Conservation (phyloP, 2,888 invertebrate genomes). For the Campoplex capitator region DNA sequence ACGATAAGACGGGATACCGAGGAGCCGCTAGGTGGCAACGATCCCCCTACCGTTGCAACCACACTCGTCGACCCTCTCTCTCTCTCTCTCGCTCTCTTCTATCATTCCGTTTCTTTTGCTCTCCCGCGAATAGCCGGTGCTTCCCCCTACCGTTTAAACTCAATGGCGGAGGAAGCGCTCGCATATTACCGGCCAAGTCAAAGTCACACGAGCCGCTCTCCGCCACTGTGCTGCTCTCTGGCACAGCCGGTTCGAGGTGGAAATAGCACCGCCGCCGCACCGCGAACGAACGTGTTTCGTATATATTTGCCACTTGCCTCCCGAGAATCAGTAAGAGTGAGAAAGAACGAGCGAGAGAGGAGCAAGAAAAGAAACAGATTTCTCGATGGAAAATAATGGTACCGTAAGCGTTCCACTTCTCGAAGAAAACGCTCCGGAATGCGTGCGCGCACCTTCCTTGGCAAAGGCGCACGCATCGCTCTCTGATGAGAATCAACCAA, state of each 20-base stretch:
- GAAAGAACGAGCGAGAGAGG: neutral
- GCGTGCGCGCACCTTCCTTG: constrained; percentile 68
- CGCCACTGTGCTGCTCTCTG: constrained; percentile 59
- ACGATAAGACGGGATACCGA: constrained; percentile 77
- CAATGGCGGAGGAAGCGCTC: constrained; percentile 65
- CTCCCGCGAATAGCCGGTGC: constrained; percentile 27
- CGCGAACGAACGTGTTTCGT: constrained; percentile 33
- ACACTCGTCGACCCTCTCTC: constrained; percentile 32
- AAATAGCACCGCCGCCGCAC: constrained; percentile 51
- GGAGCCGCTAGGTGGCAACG: constrained; percentile 77
- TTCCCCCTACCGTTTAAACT: constrained; percentile 43
- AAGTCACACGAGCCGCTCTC: constrained; percentile 32
- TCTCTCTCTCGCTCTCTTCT: constrained; percentile 8
- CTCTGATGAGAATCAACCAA: constrained; percentile 23
- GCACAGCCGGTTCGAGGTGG: constrained; percentile 57
- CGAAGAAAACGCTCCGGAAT: constrained; percentile 83
- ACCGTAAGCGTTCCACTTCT: constrained; percentile 83
- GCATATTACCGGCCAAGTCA: constrained; percentile 46
- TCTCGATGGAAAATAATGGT: constrained; percentile 80
- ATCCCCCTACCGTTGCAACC: constrained; percentile 71
- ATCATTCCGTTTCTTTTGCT: constrained; percentile 17
- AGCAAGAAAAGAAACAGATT: constrained; percentile 49
- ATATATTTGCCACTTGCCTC: constrained; percentile 47
- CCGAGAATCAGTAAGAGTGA: constrained; percentile 28
- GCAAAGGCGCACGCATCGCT: constrained; percentile 42